Evolutionary conservation across 2,888 invertebrate species (phyloP).

Genomic region (Bombyx huttoni): DNA sequence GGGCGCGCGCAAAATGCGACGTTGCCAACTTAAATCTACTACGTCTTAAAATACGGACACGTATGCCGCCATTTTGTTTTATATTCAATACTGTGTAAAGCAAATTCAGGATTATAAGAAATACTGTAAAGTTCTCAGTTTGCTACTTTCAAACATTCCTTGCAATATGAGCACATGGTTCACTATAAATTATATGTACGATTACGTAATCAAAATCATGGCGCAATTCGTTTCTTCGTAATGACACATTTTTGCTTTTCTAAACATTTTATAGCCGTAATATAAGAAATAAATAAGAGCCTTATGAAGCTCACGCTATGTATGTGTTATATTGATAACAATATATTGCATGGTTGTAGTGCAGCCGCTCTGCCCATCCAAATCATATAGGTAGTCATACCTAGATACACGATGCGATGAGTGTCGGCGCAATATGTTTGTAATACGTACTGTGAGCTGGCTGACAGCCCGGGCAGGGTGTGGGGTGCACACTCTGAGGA

Average conservation of each 20-base stretch:
- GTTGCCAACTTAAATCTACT: slow-evolving; percentile 62
- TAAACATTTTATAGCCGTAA: background rate
- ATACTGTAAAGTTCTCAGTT: background rate
- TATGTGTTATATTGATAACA: too few species aligned
- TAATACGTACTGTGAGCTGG: slow-evolving; percentile 66
- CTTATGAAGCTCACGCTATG: background rate
- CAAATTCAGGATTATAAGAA: background rate
- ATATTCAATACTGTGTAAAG: slow-evolving; percentile 14
- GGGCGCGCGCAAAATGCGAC: slow-evolving; percentile 37
- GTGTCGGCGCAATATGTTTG: slow-evolving; percentile 68
- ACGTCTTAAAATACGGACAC: slow-evolving; percentile 53
- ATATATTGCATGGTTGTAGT: slow-evolving; percentile 29
- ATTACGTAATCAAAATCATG: background rate
- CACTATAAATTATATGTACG: background rate
- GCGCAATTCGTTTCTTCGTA: background rate
- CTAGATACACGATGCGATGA: slow-evolving; percentile 42
- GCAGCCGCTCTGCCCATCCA: slow-evolving; percentile 35
- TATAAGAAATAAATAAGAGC: background rate
- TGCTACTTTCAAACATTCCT: background rate
- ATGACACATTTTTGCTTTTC: background rate
- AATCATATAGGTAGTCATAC: slow-evolving; percentile 34
- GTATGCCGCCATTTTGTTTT: slow-evolving; percentile 58
- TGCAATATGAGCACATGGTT: background rate
- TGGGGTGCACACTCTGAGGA: slow-evolving; percentile 47
- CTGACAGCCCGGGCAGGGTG: slow-evolving; percentile 50